These are phyloP conservation scores for Sorex fumeus DNA, from an alignment of 2,113 vertebrate genomes.

Conservation along the genomic window DNA sequence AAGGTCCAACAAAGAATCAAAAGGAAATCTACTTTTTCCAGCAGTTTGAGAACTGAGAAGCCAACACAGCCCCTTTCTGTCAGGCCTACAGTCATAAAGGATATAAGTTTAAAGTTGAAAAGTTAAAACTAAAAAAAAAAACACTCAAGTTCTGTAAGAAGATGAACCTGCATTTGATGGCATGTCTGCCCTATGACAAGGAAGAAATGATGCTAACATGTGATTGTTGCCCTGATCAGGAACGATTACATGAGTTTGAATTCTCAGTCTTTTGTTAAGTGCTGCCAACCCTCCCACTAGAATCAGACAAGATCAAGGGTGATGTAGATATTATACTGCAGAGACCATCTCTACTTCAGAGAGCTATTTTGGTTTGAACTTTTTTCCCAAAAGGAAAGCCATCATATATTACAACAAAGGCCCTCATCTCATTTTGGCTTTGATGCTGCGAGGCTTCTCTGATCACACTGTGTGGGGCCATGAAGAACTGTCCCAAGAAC, in stretches of 20 bases:
- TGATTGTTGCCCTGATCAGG: background rate
- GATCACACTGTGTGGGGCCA: conserved; percentile 82
- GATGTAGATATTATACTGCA: background rate
- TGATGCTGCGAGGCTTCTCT: conserved; percentile 72
- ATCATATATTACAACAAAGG: conserved; percentile 75
- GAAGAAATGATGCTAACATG: background rate
- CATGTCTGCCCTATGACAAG: conserved; percentile 37
- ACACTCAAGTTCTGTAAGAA: conserved; percentile 27
- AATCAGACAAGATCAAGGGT: conserved; percentile 66
- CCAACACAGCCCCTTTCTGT: conserved; percentile 3
- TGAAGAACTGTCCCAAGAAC: conserved; percentile 76
- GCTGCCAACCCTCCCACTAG: conserved; percentile 48
- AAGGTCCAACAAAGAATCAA: background rate
- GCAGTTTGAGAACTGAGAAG: conserved; percentile 23
- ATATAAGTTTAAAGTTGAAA: conserved; percentile 70
- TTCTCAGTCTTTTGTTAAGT: background rate
- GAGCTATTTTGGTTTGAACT: conserved; percentile 46
- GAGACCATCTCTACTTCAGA: conserved; percentile 43
- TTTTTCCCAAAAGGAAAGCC: conserved; percentile 49
- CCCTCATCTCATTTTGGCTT: conserved; percentile 59
- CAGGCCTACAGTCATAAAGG: conserved; percentile 54
- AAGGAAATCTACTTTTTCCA: background rate
- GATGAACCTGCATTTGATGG: conserved; percentile 27
- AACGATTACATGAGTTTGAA: background rate
- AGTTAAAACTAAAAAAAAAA: conserved; percentile 47